Base-by-base conservation (phyloP, 1,140 invertebrate species). In the Galendromus occidentalis region DNA sequence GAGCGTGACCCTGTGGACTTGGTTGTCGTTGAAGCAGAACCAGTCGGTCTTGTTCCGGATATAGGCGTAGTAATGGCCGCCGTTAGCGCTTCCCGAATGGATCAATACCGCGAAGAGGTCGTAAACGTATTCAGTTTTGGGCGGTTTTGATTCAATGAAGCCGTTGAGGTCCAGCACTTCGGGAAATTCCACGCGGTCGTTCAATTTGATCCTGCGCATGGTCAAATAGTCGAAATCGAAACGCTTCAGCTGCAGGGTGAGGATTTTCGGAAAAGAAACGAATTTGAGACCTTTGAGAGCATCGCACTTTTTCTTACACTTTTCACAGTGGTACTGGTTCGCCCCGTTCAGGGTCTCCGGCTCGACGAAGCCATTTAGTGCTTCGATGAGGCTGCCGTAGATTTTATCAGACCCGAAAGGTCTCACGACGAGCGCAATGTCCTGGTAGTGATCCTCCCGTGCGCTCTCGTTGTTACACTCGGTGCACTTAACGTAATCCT, bases 31-130 rank as follows among this genome's bases (percentile, higher is more conserved):
- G 71, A 82, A 82, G 69, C 80, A 80, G 70, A 79, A 80, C 80
- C 80, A 81, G 66, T 76, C 25, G 14, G 25, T 42, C 64, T 39
- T 44, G 69, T 70, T 89, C 80, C 90, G 91, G 45, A 93, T 90
- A 70, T 92, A 92, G 20, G 88, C 89, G 75, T 90, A 94, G 76
- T 94, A 94, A 76, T 94, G 91, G 0, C 91, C 91, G 30, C 88
- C 88, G 47, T 85, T 86, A 0, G 89, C 88, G 77, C 85, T 89
- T 7, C 91, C 91, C 39, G 87, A 88, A 76, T 94, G 91, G 64
- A 93, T 87, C 87, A 93, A 91, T 42, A 93, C 89, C 12, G 87
- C 88, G 73, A 90, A 93, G 17, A 94, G 76, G 74, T 94, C 87
- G 75, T 93, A 94, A 12, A 84, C 75, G 73, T 87, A 87, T 1